A percentile compares a stretch with the other conserved stretches of the same genome.
Evolutionary conservation across 37 sponge, comb jelly and placozoan species (phyloP).

Genomic region (Corticium candelabrum): DNA sequence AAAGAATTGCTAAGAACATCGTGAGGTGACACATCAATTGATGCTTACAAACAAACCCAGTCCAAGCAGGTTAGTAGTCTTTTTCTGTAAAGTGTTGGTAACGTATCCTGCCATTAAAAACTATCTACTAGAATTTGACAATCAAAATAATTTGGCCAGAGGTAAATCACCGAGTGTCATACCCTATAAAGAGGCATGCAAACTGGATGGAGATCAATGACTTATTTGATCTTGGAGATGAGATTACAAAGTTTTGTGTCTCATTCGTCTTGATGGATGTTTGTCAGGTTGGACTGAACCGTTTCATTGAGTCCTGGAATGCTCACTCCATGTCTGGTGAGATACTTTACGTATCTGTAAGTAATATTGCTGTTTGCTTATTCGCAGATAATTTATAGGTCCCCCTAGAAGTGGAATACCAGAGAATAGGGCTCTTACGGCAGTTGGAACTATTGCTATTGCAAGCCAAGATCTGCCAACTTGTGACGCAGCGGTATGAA

Average conservation of each 20-base stretch:
- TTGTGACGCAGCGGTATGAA: not conserved
- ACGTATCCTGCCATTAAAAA: no score
- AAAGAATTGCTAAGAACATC: conserved; percentile 31
- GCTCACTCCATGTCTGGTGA: conserved; percentile 30
- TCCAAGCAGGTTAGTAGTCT: no score
- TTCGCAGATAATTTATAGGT: not conserved
- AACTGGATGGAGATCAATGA: conserved; percentile 17
- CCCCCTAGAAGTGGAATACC: not conserved
- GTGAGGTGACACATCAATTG: conserved; percentile 25
- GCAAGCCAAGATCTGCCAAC: no score
- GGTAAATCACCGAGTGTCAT: conserved; percentile 41
- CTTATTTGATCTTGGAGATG: conserved; percentile 12
- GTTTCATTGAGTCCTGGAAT: conserved; percentile 42
- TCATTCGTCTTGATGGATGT: conserved; percentile 37
- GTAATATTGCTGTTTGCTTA: no score
- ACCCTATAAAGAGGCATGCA: conserved; percentile 37
- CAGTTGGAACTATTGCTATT: no score
- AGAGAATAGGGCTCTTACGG: no score
- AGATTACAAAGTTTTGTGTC: conserved; percentile 26
- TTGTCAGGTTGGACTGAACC: conserved; percentile 11
- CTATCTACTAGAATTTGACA: conserved; percentile 30
- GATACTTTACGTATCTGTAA: not conserved
- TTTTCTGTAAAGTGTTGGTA: no score
- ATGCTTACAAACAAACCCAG: no score
- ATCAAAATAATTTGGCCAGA: conserved; percentile 45